phyloP scores from a whole-genome alignment of 1,140 invertebrate species.

The Tachypleus tridentatus region DNA sequence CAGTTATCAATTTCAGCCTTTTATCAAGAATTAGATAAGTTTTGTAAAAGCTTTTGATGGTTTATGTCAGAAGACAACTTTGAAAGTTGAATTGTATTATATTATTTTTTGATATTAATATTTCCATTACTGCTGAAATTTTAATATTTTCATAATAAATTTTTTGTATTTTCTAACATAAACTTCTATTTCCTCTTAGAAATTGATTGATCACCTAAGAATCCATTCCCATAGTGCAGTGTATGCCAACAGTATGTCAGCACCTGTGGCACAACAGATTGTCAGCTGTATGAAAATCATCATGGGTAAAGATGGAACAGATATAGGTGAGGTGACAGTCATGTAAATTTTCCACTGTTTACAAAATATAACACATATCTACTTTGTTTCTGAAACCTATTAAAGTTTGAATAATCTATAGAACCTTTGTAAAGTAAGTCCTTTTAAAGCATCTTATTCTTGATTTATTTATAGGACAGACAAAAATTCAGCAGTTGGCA shows the following conservation, averaged over 20 bases:
- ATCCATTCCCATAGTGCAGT: slow-evolving; percentile 68
- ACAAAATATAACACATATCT: neutral
- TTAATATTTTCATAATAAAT: too few species aligned
- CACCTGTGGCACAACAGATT: slow-evolving; percentile 83
- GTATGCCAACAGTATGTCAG: slow-evolving; percentile 82
- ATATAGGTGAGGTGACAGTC: slow-evolving; percentile 11
- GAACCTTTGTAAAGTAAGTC: neutral
- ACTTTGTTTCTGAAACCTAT: neutral
- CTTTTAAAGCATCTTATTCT: too few species aligned
- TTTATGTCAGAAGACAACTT: too few species aligned
- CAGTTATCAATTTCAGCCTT: too few species aligned
- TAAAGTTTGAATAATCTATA: neutral
- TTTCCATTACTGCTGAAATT: too few species aligned
- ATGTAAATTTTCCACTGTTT: neutral
- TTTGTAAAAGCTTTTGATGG: too few species aligned
- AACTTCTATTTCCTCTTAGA: neutral
- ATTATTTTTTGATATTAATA: too few species aligned
- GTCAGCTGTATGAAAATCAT: slow-evolving; percentile 35
- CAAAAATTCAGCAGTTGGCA: slow-evolving; percentile 57
- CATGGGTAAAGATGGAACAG: slow-evolving; percentile 18
- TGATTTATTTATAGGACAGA: neutral
- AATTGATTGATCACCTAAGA: slow-evolving; percentile 67
- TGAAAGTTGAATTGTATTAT: too few species aligned
- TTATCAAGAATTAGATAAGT: too few species aligned
- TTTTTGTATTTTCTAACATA: too few species aligned